phyloP scores from a whole-genome alignment of 2,113 vertebrate genomes.

The Capra hircus region DNA sequence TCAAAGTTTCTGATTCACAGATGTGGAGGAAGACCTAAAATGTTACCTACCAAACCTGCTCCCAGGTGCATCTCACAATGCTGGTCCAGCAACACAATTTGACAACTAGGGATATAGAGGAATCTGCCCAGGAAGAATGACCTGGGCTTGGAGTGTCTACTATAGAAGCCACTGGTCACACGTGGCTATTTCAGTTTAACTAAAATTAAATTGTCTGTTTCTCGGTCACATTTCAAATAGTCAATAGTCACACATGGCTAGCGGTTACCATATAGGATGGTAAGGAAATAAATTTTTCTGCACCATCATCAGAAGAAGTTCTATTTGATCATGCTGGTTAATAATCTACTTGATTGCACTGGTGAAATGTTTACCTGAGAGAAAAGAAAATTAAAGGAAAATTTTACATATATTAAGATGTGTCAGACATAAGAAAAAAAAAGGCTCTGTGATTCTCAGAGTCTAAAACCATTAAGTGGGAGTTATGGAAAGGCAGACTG shows the following conservation, averaged over 20 bases:
- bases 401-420: constrained; percentile 3
- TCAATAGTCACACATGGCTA: neutral
- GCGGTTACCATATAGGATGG: neutral
- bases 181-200: neutral
- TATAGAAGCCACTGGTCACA: neutral
- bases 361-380: neutral
- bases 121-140: neutral
- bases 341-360: neutral
- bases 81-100: neutral
- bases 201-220: constrained; percentile 18
- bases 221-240: neutral
- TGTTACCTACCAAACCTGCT: neutral
- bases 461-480: neutral
- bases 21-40: neutral
- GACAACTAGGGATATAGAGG: neutral
- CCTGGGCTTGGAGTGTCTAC: neutral
- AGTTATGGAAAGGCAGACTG: neutral
- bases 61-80: neutral
- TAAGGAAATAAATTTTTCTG: neutral
- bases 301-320: neutral
- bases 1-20: neutral
- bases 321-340: neutral
- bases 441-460: neutral
- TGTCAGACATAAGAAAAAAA: neutral
- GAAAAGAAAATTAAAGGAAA: constrained; percentile 14